Percentiles rank a stretch among this genome's conserved stretches.
Evolutionary conservation across 2,888 invertebrate genomes (phyloP).

Genomic region (Tachina fera): DNA sequence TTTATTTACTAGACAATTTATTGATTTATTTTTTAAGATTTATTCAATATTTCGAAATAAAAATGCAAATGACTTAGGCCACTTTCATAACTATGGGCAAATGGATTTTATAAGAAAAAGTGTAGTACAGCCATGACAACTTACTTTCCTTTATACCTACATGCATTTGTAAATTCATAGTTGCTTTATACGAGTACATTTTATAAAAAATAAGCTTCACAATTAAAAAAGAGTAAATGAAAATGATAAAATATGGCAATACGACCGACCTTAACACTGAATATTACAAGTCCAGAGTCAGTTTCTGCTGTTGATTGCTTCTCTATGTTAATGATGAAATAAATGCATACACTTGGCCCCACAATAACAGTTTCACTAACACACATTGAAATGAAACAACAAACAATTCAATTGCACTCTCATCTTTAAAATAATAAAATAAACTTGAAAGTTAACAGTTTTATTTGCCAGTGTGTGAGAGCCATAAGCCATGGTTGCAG

Average conservation of each 20-base stretch:
- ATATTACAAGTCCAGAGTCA: conserved; percentile 60
- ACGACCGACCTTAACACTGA: conserved; percentile 82
- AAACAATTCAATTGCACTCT: conserved; percentile 29
- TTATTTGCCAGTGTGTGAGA: neutral
- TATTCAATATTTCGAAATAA: too few relatives aligned
- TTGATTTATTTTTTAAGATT: too few relatives aligned
- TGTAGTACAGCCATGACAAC: neutral
- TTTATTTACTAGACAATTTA: too few relatives aligned
- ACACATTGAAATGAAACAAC: conserved; percentile 14
- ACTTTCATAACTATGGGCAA: too few relatives aligned
- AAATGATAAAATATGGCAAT: conserved; percentile 50
- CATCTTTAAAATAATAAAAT: conserved; percentile 7
- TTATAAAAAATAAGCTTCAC: neutral
- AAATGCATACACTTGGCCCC: neutral
- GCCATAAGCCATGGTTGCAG: conserved; percentile 46
- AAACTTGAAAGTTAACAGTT: conserved; percentile 55
- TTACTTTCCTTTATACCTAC: neutral
- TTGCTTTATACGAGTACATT: conserved; percentile 25
- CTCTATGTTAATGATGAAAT: conserved; percentile 23
- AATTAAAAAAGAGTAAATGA: conserved; percentile 1
- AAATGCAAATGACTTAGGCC: too few relatives aligned
- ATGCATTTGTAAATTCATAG: conserved; percentile 5
- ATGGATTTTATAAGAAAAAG: neutral
- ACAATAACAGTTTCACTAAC: conserved; percentile 64
- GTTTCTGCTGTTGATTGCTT: conserved; percentile 4